phyloP scores from a whole-genome alignment of 2,113 vertebrate species.

The Neotoma lepida region DNA sequence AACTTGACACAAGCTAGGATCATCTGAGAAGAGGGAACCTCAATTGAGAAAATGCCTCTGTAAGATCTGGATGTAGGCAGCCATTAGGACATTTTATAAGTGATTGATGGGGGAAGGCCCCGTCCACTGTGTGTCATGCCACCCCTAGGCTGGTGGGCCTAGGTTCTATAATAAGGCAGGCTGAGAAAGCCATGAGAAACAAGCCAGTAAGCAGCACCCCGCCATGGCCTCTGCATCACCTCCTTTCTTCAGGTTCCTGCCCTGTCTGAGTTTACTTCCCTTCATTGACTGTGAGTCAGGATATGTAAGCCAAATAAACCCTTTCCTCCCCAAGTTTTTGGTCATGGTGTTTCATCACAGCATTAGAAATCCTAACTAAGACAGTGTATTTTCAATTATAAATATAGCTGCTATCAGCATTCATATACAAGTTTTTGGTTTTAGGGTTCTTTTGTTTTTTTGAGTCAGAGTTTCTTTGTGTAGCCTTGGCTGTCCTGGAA shows the following conservation, averaged over 20 bases:
- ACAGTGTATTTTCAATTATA: neutral
- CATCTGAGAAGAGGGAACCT: neutral
- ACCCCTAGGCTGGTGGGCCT: neutral
- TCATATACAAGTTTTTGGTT: neutral
- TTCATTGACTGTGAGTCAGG: neutral
- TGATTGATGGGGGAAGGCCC: neutral
- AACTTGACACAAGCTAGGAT: neutral
- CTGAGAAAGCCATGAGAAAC: neutral
- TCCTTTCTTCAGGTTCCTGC: neutral
- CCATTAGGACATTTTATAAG: neutral
- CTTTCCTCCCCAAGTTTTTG: neutral
- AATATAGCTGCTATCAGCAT: neutral
- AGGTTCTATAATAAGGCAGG: neutral
- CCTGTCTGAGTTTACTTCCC: neutral
- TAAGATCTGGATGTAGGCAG: neutral
- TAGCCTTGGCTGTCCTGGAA: too few species aligned
- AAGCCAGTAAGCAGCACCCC: neutral
- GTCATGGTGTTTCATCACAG: neutral
- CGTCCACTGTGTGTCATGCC: neutral
- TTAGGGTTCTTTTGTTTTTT: too few species aligned
- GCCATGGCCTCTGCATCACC: neutral
- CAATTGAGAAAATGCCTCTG: too few species aligned
- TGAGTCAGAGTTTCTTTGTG: too few species aligned
- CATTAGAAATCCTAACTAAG: neutral
- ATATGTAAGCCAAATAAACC: neutral